Conservation (phyloP, 2,113 vertebrate species). For the Dicerorhinus sumatrensis region DNA sequence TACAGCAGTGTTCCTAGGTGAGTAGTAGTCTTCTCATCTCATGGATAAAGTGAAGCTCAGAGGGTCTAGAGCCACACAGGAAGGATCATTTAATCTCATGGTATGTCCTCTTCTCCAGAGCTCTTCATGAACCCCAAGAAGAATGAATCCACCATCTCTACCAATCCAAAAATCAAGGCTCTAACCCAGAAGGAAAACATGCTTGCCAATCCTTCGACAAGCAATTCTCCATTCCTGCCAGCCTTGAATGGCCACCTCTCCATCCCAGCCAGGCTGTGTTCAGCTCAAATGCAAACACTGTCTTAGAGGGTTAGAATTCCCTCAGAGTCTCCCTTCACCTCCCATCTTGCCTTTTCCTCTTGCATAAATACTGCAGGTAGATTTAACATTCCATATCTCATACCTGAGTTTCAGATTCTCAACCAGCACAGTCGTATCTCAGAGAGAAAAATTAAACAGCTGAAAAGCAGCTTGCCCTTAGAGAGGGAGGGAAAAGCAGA, state of each 20-base stretch:
- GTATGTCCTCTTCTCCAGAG: background rate
- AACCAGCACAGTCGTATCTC: background rate
- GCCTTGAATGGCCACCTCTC: background rate
- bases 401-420: background rate
- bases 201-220: background rate
- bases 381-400: background rate
- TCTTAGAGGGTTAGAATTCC: background rate
- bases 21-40: background rate
- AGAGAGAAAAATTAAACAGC: conserved; percentile 56
- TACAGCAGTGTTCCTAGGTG: background rate
- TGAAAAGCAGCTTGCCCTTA: background rate
- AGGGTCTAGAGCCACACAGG: background rate
- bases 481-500: conserved; percentile 18
- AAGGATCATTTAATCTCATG: background rate
- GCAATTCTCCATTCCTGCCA: background rate
- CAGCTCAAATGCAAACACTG: background rate
- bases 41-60: background rate
- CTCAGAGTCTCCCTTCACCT: rapidly evolving
- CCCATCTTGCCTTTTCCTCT: background rate
- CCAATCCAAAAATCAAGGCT: background rate
- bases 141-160: background rate
- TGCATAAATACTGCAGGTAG: background rate
- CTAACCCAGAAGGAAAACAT: background rate
- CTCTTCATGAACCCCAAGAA: background rate
- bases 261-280: background rate